These are phyloP conservation scores for Caracal caracal DNA, from an alignment of 2,113 vertebrate genomes.

Conservation along the genomic window DNA sequence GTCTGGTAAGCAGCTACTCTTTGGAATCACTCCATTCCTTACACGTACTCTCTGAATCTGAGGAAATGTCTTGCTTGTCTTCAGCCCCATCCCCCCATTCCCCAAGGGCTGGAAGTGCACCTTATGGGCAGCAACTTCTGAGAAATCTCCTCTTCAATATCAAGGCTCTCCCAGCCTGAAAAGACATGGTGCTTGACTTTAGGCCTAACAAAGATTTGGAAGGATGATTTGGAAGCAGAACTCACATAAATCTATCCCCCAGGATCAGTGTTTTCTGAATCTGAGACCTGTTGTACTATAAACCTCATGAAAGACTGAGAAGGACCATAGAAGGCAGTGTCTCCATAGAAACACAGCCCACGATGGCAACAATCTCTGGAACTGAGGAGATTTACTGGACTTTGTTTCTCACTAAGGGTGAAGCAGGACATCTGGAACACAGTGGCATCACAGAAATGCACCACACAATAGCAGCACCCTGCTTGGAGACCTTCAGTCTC, in stretches of 20 bases:
- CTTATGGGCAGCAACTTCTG: neutral
- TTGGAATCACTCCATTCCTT: neutral
- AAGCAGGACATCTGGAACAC: neutral
- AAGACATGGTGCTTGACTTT: slow-evolving; percentile 46
- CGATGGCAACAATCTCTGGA: neutral
- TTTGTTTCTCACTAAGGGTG: neutral
- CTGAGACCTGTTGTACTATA: neutral
- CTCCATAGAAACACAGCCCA: neutral
- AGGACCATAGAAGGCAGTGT: neutral
- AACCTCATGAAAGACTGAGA: neutral
- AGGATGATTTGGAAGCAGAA: neutral
- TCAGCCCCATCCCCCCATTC: neutral
- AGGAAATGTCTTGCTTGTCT: neutral
- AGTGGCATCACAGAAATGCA: neutral
- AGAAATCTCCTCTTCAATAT: slow-evolving; percentile 12
- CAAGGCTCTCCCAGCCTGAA: slow-evolving; percentile 3
- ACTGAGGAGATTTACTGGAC: neutral
- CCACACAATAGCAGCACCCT: neutral
- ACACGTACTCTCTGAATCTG: neutral
- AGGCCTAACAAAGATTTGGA: neutral
- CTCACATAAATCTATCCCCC: neutral
- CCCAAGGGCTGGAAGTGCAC: neutral
- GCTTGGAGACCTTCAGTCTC: neutral
- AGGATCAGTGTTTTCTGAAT: neutral
- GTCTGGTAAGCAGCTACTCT: neutral